Base-by-base conservation (phyloP, 2,113 vertebrate species). In the Mesocricetus auratus region DNA sequence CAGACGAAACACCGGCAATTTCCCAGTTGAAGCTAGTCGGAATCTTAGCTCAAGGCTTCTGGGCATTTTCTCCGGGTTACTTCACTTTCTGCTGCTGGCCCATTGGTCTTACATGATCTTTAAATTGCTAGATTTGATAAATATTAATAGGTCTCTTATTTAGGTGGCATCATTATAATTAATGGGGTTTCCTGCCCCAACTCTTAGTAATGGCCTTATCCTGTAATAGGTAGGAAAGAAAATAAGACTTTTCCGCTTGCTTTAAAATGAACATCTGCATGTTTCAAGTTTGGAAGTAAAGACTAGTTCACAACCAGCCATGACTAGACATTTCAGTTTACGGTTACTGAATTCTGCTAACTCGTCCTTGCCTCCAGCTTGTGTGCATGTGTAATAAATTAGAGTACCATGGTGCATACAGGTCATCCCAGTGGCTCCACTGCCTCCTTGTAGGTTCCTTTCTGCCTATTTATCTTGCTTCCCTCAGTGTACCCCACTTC, bases 1-100 rank as follows among this genome's bases (percentile, higher is more conserved):
- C 98, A 98, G 98, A 98, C 98, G 98, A 98, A 98, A 98, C 97
- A 97, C 96, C 97, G 97, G 97, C 96, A 95, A 98, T 98, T 96
- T 98, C 92, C 95, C 97, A 98, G 97, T 96, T 91, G 92, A 97
- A 97, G 97, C 98, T 94, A 95, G 95, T 93, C 64, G 22, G 93
- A 97, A 97, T 95, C 94, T 73, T 81, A 92, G 78, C 95, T 97
- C 94, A 94, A 69, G 94, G 73, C 88, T 91, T 81, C 89, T 94
- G 93, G 82, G 73, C 73, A 58, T 92, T 95, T 86, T 91, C 69
- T 96, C 62, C 86, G 94, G 74, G 96, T 96, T 96, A 90, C 94
- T 95, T 96, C 78, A 78, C 78, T 95, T 94, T 90, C 64, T 94
- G 36, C 86, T 96, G 21, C 90, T 93, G 87, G 91, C 89, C 33